Percentiles rank a stretch among this genome's conserved stretches.
phyloP scores from a whole-genome alignment of 1,140 invertebrate genomes.

The Hirudo medicinalis region DNA sequence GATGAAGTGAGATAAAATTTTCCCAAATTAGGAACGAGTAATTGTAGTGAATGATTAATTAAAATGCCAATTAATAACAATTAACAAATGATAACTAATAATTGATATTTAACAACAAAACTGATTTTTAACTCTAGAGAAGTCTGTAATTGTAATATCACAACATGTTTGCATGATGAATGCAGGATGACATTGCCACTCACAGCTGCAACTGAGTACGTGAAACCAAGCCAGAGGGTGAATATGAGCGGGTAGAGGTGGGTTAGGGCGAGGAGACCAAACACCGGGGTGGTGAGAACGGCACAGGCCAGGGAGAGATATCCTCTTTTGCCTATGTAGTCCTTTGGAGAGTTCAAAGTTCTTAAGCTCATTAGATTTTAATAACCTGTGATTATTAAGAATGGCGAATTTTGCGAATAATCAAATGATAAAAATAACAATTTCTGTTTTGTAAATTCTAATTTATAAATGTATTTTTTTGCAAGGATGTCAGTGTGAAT shows the following conservation, averaged over 20 bases:
- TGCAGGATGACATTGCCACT: conserved; percentile 25
- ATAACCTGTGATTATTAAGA: background rate
- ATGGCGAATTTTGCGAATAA: background rate
- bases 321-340: conserved; percentile 40
- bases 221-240: conserved; percentile 40
- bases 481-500: too few species aligned
- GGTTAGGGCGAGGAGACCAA: conserved; percentile 39
- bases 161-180: background rate
- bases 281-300: conserved; percentile 39
- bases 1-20: conserved; percentile 1
- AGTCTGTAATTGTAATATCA: too few species aligned
- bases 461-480: too few species aligned
- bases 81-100: conserved; percentile 12
- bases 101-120: conserved; percentile 10
- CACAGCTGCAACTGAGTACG: conserved; percentile 43
- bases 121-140: background rate
- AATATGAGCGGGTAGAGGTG: conserved; percentile 36
- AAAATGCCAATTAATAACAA: conserved; percentile 6
- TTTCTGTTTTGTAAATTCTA: too few species aligned
- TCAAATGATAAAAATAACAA: too few species aligned
- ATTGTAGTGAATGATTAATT: too few species aligned
- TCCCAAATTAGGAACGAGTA: too few species aligned
- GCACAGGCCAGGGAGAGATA: conserved; percentile 36
- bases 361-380: too few species aligned
- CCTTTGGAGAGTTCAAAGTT: conserved; percentile 28